These are phyloP conservation scores for Drosophila bifasciata DNA, from an alignment of 1,140 invertebrate species.

Conservation along the genomic window DNA sequence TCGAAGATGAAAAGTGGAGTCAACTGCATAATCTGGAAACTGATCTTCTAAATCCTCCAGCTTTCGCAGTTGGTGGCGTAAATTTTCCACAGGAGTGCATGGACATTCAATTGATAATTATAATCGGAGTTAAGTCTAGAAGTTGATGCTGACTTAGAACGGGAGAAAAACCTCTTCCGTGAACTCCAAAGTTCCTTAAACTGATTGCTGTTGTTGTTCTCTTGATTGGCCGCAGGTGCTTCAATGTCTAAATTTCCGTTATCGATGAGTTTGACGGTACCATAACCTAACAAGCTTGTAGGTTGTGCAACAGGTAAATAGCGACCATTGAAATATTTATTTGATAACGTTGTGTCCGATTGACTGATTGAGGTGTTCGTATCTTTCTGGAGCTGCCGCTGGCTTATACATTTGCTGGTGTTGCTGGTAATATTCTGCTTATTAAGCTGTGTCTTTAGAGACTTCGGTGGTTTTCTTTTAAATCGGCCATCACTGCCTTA, in stretches of 20 bases:
- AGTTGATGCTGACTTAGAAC: constrained; percentile 87
- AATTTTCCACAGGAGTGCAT: constrained; percentile 90
- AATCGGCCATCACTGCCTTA: constrained; percentile 42
- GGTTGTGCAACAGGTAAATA: constrained; percentile 41
- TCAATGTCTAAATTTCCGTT: constrained; percentile 80
- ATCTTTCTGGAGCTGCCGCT: constrained; percentile 74
- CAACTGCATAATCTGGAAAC: constrained; percentile 88
- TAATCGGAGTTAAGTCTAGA: constrained; percentile 85
- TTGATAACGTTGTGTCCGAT: constrained; percentile 81
- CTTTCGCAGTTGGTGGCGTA: constrained; percentile 90
- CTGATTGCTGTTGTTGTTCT: constrained; percentile 66
- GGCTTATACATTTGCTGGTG: constrained; percentile 77
- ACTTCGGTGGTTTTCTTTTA: constrained; percentile 57
- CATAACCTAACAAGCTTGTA: constrained; percentile 9
- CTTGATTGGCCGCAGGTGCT: constrained; percentile 38
- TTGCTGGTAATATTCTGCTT: constrained; percentile 67
- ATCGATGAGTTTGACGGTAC: constrained; percentile 52
- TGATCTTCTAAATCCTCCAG: constrained; percentile 92
- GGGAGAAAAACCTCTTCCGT: constrained; percentile 87
- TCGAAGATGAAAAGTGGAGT: constrained; percentile 89
- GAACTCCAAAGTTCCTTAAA: constrained; percentile 48
- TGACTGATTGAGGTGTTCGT: constrained; percentile 79
- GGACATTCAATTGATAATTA: constrained; percentile 81
- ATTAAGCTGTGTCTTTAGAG: constrained; percentile 64
- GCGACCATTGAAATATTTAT: constrained; percentile 69